phyloP scores from a whole-genome alignment of 2,797 vertebrate species.

The Ctenopoma multispine region DNA sequence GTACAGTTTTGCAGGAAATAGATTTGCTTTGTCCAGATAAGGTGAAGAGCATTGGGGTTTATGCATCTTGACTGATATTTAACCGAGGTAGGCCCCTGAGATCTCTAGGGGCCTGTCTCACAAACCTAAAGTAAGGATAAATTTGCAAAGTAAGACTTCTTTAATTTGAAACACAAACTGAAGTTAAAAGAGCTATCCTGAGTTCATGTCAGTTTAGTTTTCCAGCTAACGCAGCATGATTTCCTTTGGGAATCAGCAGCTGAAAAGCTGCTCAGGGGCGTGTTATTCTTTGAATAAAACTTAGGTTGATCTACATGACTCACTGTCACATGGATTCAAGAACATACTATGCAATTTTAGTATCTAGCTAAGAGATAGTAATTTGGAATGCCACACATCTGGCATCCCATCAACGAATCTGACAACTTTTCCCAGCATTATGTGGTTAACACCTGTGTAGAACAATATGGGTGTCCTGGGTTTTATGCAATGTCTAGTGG shows the following conservation, averaged over 20 bases:
- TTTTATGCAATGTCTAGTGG: slow-evolving; percentile 6
- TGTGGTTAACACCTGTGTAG: not conserved
- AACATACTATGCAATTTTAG: slow-evolving; percentile 2
- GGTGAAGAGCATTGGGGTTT: not conserved
- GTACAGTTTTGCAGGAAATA: not conserved
- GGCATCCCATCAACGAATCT: not conserved
- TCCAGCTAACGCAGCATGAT: slow-evolving; percentile 18
- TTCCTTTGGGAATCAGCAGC: slow-evolving; percentile 28
- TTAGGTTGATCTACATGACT: slow-evolving; percentile 39
- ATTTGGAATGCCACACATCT: slow-evolving; percentile 22
- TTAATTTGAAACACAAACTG: slow-evolving; percentile 10
- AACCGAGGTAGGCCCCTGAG: slow-evolving; percentile 12
- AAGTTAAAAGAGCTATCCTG: slow-evolving; percentile 10
- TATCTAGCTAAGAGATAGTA: slow-evolving; percentile 1
- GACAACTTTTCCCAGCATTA: not conserved
- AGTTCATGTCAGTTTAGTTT: slow-evolving; percentile 37
- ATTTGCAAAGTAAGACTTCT: slow-evolving; percentile 31
- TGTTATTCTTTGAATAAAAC: slow-evolving; percentile 38
- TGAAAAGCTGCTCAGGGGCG: slow-evolving; percentile 34
- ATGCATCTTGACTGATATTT: slow-evolving; percentile 30
- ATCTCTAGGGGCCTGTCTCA: slow-evolving; percentile 1
- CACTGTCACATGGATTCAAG: slow-evolving; percentile 5
- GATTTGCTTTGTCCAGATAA: too few relatives aligned
- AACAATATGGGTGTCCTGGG: not conserved
- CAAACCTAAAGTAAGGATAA: slow-evolving; percentile 13